Percentiles rank a stretch among this genome's conserved stretches.
Conservation (phyloP, 1,140 invertebrate genomes). For the Delia radicum region DNA sequence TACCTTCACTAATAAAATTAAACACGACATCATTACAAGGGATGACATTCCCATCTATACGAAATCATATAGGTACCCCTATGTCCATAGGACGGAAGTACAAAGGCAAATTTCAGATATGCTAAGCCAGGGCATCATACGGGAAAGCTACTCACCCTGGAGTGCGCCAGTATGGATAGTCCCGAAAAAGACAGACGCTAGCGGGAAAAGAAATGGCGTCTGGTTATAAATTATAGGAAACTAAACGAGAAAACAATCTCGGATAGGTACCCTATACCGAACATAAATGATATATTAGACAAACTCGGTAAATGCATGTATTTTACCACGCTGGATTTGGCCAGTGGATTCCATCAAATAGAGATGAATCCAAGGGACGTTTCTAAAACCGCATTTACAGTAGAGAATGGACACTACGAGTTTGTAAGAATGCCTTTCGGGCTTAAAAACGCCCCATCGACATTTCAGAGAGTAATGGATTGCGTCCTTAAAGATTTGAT, state of each 20-base stretch:
- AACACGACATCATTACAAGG: too few species aligned
- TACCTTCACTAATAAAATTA: too few species aligned
- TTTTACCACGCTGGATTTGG: not conserved
- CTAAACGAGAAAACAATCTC: not conserved
- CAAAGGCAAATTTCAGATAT: not conserved
- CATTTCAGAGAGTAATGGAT: conserved; percentile 9
- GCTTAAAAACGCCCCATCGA: not conserved
- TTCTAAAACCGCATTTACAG: not conserved
- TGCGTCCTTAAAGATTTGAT: not conserved
- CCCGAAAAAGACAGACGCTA: not conserved
- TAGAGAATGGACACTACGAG: conserved; percentile 3
- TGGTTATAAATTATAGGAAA: not conserved
- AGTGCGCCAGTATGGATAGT: not conserved
- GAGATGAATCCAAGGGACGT: not conserved
- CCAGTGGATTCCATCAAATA: conserved; percentile 5
- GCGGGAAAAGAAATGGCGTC: not conserved
- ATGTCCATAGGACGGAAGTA: not conserved
- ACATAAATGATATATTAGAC: not conserved
- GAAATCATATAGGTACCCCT: not conserved
- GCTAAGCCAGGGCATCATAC: not conserved
- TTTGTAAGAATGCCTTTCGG: not conserved
- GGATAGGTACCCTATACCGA: not conserved
- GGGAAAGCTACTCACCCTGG: not conserved
- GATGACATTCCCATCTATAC: not conserved
- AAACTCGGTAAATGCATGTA: not conserved